phyloP scores from a whole-genome alignment of 2,113 vertebrate species.

The Rana temporaria region DNA sequence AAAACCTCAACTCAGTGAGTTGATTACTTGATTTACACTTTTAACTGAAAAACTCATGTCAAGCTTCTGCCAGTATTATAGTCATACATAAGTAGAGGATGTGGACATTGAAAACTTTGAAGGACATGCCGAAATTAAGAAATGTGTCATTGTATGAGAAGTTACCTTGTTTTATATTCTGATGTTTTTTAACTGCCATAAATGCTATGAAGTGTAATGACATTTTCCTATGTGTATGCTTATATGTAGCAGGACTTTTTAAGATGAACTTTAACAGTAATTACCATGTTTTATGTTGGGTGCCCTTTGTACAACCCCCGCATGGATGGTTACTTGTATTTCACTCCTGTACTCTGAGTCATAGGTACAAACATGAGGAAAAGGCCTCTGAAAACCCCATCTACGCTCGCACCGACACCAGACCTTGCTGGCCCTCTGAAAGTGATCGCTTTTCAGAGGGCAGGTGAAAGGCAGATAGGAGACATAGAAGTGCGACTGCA shows the following conservation, averaged over 20 bases:
- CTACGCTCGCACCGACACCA: too few species aligned
- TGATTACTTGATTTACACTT: neutral
- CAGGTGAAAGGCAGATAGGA: too few species aligned
- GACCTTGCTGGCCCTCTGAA: too few species aligned
- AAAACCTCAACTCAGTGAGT: conserved; percentile 20
- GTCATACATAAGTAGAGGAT: neutral
- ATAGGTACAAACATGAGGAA: too few species aligned
- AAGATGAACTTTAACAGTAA: neutral
- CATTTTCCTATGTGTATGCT: neutral
- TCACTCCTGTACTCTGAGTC: too few species aligned
- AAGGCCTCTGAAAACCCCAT: too few species aligned
- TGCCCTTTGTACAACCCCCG: too few species aligned
- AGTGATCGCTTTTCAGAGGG: too few species aligned
- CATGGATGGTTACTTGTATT: too few species aligned
- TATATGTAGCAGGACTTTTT: neutral
- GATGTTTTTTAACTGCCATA: neutral
- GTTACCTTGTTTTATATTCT: neutral
- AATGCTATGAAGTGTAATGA: neutral
- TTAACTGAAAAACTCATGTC: neutral
- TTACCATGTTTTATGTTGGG: too few species aligned
- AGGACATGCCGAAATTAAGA: neutral
- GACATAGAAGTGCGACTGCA: too few species aligned
- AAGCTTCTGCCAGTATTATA: neutral
- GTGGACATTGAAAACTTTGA: too few species aligned
- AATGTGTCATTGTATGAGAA: neutral